Base-by-base conservation (phyloP, 2,113 vertebrate species). In the Neoarius graeffei region DNA sequence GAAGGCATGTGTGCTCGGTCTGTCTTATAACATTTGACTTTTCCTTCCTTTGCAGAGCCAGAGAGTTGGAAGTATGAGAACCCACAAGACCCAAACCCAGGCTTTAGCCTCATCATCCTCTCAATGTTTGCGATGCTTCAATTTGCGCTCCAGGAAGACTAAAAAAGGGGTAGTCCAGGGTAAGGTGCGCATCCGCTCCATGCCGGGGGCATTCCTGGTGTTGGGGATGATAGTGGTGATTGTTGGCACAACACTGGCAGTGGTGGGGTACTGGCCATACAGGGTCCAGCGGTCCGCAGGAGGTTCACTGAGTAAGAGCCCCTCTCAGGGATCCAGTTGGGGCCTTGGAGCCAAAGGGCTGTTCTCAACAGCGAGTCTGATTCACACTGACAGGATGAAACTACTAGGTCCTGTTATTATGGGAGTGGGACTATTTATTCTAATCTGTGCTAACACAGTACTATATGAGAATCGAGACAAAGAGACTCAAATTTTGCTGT, bases 381-480 rank as follows among this genome's bases (percentile, higher is more conserved):
- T 96, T 20, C 96, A 97, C 84, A 95, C 94, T 0, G 97, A 99
- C 90, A 95, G 97, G 84, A 95, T 99, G 92, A 97, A 98, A 94
- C 94, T 99, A 42, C 94, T 99, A 0, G 98, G 98, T 0, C 98
- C 98, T 0, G 97, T 99, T 88, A 97, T 99, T 88, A 99, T 99
- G 98, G 98, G 98, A 64, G 96, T 98, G 0, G 98, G 98, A 52
- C 96, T 99, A 71, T 99, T 99, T 92, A 97, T 99, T 89, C 97
- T 99, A 92, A 99, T 99, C 93, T 99, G 98, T 0, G 98, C 98
- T 89, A 99, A 99, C 95, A 99, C 98, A 0, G 96, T 99, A 84
- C 95, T 99, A n/a, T 98, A 99, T 0, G 98, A 99, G 94, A 99
- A 99, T 95, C 94, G 98, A 11, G 98, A 99, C 93, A 92, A 96